Base-by-base conservation (phyloP, 2,797 vertebrate genomes). In the Falco peregrinus region DNA sequence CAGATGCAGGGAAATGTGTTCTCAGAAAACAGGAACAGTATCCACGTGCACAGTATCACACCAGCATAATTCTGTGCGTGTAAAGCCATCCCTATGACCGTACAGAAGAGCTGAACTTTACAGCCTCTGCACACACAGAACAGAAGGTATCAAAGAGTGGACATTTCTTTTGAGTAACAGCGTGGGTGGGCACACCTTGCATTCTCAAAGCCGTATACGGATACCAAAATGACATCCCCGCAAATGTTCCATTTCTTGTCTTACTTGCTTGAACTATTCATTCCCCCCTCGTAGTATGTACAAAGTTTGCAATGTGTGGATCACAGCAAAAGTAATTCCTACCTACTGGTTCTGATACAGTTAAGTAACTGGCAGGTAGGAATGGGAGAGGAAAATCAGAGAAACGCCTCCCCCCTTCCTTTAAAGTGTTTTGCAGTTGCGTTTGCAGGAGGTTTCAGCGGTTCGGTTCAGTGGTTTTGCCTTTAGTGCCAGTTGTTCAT, bases 231-330 rank as follows among this genome's bases (percentile, higher is more conserved):
- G 51, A 74, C 53, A 68, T 68, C 60, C 70, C 14, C 13, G 7
- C 28, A 24, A 31, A 54, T 13, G 22, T 77, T 84, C 74, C 31
- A 8, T 45, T 85, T 48, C 63, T 81, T 60, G 10, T 51, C 68
- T 50, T 43, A 17, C 29, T 59, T 54, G 31, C 13, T 68, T 84
- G 64, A 87, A n/a, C 65, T 59, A 14, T 83, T 77, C 35, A 16
- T 79, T 51, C 29, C 11, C 16, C 11, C 4, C 33, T 6, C 25
- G 28, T 67, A 35, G 13, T 29, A n/a, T 0, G 0, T 78, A 13
- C 15, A 29, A 31, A 68, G 31, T 71, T 93, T 90, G 33, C 33
- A 71, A 5, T 39, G 21, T 35, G 11, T 10, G 16, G 11, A 35
- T 84, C 41, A 33, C 16, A 64, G 24, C 31, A 88, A 37, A 68